phyloP scores from a whole-genome alignment of 2,888 invertebrate genomes.

The Portevinia maculata region DNA sequence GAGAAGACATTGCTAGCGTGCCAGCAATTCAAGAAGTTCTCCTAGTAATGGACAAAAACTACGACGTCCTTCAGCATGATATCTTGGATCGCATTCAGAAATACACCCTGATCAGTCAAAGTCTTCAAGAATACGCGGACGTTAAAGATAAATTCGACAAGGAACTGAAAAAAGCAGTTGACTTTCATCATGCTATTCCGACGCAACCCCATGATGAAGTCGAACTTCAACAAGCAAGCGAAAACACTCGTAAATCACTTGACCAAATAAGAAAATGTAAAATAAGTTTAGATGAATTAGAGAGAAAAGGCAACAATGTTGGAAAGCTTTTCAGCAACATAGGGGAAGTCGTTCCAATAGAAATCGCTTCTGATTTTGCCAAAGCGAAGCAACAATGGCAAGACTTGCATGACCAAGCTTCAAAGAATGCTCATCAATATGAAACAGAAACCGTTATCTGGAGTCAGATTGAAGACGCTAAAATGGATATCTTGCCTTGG shows the following conservation, averaged over 20 bases:
- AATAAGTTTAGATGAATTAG: constrained; percentile 89
- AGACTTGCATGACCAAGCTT: constrained; percentile 87
- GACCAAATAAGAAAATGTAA: constrained; percentile 90
- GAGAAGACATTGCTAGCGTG: constrained; percentile 91
- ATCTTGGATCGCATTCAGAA: constrained; percentile 90
- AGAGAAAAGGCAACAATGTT: constrained; percentile 85
- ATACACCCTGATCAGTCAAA: constrained; percentile 88
- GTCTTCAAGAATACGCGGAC: constrained; percentile 90
- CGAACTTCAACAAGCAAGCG: constrained; percentile 88
- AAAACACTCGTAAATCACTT: constrained; percentile 89
- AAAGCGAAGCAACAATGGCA: constrained; percentile 88
- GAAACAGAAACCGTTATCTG: constrained; percentile 96
- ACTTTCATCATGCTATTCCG: constrained; percentile 86
- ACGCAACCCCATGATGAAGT: constrained; percentile 89
- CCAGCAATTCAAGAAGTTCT: constrained; percentile 91
- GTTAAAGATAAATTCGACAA: constrained; percentile 88
- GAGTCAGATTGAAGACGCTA: constrained; percentile 95
- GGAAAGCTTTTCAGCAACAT: constrained; percentile 83
- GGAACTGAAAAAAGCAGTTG: constrained; percentile 88
- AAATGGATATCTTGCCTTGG: constrained; percentile 93
- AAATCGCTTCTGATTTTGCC: constrained; percentile 83
- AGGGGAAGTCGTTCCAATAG: constrained; percentile 84
- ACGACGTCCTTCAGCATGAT: constrained; percentile 90
- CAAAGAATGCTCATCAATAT: constrained; percentile 89
- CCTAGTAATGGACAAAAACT: constrained; percentile 90